Conservation (phyloP, 1,140 invertebrate genomes). For the Diploscapter pachys region DNA sequence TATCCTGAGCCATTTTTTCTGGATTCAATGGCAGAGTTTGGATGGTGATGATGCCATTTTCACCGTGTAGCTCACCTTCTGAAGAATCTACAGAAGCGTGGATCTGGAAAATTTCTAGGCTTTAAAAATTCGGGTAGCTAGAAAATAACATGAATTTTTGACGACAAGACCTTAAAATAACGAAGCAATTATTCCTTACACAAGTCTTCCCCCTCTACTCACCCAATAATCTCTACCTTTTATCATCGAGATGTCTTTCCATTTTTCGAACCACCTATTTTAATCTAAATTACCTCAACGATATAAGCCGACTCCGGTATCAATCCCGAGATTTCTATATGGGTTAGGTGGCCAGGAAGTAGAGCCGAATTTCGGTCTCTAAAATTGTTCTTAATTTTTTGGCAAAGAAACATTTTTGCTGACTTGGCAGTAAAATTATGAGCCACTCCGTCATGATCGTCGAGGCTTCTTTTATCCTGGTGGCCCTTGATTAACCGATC, state of each 20-base stretch:
- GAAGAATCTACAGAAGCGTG: slow-evolving; percentile 47
- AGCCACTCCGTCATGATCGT: slow-evolving; percentile 19
- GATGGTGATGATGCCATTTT: slow-evolving; percentile 36
- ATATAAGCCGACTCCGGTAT: slow-evolving; percentile 45
- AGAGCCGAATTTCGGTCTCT: slow-evolving; percentile 23
- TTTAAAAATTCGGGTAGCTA: no score
- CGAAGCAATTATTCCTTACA: no score
- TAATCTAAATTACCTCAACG: slow-evolving; percentile 37
- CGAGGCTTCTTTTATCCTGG: slow-evolving; percentile 31
- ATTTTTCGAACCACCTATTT: no score
- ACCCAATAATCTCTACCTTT: no score
- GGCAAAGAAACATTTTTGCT: slow-evolving; percentile 13
- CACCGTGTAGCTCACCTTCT: slow-evolving; percentile 50
- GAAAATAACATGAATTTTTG: no score
- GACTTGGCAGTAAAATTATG: background rate
- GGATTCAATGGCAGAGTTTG: background rate
- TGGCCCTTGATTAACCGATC: slow-evolving; percentile 34
- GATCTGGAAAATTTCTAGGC: slow-evolving; percentile 20
- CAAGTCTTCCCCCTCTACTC: no score
- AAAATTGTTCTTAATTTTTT: background rate
- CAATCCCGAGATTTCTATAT: slow-evolving; percentile 19
- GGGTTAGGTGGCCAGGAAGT: slow-evolving; percentile 19
- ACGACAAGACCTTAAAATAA: no score
- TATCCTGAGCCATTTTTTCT: background rate
- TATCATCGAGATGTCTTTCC: no score